These are phyloP conservation scores for Stenodera caucasica DNA, from an alignment of 2,888 invertebrate genomes.

Conservation along the genomic window DNA sequence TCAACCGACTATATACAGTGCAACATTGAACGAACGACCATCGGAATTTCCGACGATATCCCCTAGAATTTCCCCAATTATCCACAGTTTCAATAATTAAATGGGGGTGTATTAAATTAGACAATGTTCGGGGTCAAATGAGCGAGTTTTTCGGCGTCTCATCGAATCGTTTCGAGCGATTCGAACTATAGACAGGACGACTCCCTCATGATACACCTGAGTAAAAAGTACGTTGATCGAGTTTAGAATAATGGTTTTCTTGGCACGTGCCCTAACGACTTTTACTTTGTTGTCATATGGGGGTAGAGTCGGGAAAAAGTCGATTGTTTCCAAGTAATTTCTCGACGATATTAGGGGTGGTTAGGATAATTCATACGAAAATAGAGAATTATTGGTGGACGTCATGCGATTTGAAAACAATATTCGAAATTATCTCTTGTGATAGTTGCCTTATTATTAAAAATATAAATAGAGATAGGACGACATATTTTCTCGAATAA, in stretches of 20 bases:
- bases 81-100: too few species aligned
- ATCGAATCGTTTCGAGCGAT: too few species aligned
- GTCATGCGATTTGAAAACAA: neutral
- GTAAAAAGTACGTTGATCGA: conserved; percentile 44
- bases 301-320: conserved; percentile 13
- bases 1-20: neutral
- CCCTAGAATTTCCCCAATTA: neutral
- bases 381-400: neutral
- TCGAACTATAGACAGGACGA: conserved; percentile 9
- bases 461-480: conserved; percentile 39
- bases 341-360: neutral
- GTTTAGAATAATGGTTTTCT: conserved; percentile 42
- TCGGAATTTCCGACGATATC: neutral
- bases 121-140: too few species aligned
- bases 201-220: conserved; percentile 42
- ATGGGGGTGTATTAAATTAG: too few species aligned
- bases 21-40: neutral
- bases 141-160: too few species aligned
- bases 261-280: conserved; percentile 47
- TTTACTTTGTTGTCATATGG: conserved; percentile 33
- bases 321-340: neutral
- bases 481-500: conserved; percentile 45
- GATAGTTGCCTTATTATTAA: conserved; percentile 8
- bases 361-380: neutral
- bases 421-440: conserved; percentile 23